Evolutionary conservation across 1,140 invertebrate genomes (phyloP).

Genomic region (Lepidostoma basale): DNA sequence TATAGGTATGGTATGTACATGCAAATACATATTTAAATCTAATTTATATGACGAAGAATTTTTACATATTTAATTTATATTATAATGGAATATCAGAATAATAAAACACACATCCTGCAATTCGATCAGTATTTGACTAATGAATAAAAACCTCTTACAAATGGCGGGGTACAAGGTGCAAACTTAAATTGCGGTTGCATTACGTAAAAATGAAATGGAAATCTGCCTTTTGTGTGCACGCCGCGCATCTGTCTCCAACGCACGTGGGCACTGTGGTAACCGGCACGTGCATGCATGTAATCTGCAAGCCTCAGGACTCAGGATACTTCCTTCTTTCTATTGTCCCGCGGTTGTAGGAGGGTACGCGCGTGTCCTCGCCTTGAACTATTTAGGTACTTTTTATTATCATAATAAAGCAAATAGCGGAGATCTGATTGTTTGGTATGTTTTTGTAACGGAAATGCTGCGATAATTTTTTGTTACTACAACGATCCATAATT

Average conservation of each 20-base stretch:
- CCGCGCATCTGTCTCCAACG: slow-evolving; percentile 21
- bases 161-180: background rate
- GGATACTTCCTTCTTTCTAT: too few relatives aligned
- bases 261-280: slow-evolving; percentile 16
- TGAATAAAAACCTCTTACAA: slow-evolving; percentile 4
- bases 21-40: too few relatives aligned
- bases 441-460: too few relatives aligned
- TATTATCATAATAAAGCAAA: too few relatives aligned
- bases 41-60: too few relatives aligned
- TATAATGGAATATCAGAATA: too few relatives aligned
- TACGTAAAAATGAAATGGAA: background rate
- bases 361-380: background rate
- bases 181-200: slow-evolving; percentile 6
- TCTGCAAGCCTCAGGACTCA: too few relatives aligned
- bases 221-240: slow-evolving; percentile 14
- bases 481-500: too few relatives aligned
- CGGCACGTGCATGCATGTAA: slow-evolving; percentile 31
- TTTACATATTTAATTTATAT: too few relatives aligned
- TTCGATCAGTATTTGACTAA: background rate
- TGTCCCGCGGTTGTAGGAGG: background rate
- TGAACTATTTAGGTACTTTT: background rate
- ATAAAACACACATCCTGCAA: background rate
- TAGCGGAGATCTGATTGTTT: too few relatives aligned
- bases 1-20: too few relatives aligned
- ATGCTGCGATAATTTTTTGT: too few relatives aligned